These are phyloP conservation scores for Microtus oregoni DNA, from an alignment of 2,113 vertebrate species.

Conservation along the genomic window DNA sequence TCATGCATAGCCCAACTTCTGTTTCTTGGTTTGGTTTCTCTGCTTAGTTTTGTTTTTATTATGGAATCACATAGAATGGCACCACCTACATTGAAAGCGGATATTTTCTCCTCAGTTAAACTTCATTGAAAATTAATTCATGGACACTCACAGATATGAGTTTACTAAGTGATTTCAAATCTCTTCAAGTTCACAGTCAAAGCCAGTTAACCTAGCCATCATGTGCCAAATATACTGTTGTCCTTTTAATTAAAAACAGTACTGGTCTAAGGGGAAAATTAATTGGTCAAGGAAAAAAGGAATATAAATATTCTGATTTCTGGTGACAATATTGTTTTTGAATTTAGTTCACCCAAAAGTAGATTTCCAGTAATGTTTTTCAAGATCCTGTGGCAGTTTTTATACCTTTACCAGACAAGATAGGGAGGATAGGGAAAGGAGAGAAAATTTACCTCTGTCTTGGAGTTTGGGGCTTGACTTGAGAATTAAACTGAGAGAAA, in stretches of 20 bases:
- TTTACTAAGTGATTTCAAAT: not conserved
- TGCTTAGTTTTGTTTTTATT: not conserved
- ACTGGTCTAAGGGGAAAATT: not conserved
- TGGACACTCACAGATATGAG: not conserved
- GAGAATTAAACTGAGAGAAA: not conserved
- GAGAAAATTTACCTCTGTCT: not conserved
- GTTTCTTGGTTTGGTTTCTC: too few species aligned
- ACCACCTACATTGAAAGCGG: not conserved
- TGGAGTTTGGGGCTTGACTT: not conserved
- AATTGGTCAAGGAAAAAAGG: not conserved
- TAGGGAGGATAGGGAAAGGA: not conserved
- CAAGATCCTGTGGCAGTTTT: not conserved
- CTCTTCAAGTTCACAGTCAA: not conserved
- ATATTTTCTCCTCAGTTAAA: not conserved
- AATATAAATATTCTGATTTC: not conserved
- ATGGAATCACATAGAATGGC: not conserved
- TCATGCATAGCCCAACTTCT: not conserved
- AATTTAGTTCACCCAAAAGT: not conserved
- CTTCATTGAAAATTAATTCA: not conserved
- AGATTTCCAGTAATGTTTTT: not conserved
- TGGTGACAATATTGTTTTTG: not conserved
- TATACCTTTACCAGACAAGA: not conserved
- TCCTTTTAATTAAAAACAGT: not conserved
- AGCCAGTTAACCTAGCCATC: not conserved
- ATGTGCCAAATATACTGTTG: too few species aligned